Evolutionary conservation across 1,140 invertebrate species (phyloP).

Genomic region (Atta texana): DNA sequence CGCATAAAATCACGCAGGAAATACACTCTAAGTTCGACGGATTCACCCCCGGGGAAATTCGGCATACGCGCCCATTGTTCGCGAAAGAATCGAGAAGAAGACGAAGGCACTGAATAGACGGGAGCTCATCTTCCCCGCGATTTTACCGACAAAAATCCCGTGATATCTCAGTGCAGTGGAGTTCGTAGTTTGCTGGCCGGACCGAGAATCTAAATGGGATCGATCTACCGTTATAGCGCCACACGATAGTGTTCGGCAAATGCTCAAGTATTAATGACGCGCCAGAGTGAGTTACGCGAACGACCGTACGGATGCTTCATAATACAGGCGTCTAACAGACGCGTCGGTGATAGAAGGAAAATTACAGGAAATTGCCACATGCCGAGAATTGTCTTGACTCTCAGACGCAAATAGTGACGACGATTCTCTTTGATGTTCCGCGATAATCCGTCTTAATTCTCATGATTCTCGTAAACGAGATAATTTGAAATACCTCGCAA

Average conservation of each 20-base stretch:
- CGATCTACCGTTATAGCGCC: constrained; percentile 52
- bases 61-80: constrained; percentile 49
- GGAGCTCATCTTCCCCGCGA: constrained; percentile 51
- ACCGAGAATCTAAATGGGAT: constrained; percentile 56
- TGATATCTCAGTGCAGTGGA: neutral
- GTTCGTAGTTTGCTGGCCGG: neutral
- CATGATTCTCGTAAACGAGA: neutral
- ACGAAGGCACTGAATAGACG: constrained; percentile 47
- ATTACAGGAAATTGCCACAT: constrained; percentile 15
- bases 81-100: constrained; percentile 51
- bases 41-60: constrained; percentile 41
- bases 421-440: too few species aligned
- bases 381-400: constrained; percentile 25
- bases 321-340: constrained; percentile 32
- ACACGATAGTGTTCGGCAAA: constrained; percentile 28
- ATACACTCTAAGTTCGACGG: neutral
- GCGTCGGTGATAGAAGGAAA: constrained; percentile 34
- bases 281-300: constrained; percentile 54
- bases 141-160: constrained; percentile 50
- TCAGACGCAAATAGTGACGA: neutral
- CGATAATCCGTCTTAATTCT: neutral
- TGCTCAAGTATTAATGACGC: constrained; percentile 51
- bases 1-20: constrained; percentile 30
- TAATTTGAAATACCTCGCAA: neutral
- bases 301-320: constrained; percentile 51